A percentile compares a stretch with the other conserved stretches of the same genome.
These are phyloP conservation scores for Eristalis intricaria DNA, from an alignment of 2,888 invertebrate species.

Conservation along the genomic window DNA sequence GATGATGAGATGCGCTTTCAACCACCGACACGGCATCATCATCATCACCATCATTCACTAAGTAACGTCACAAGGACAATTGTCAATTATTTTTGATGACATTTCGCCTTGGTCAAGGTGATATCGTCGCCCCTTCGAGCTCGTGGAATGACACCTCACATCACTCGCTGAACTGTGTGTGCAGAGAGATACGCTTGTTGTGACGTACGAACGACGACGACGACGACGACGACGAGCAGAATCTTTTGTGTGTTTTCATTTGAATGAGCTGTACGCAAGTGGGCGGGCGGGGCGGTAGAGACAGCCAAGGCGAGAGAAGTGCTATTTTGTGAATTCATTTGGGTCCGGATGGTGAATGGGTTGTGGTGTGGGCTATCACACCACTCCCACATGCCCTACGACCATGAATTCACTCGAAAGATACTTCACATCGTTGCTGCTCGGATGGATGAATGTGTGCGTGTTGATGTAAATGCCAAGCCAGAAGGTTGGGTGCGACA, in stretches of 20 bases:
- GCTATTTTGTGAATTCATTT: conserved; percentile 1
- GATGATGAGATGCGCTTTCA: background rate
- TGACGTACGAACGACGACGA: background rate
- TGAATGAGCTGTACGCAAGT: background rate
- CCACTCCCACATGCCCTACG: conserved; percentile 16
- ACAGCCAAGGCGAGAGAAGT: background rate
- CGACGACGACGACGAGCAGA: no score
- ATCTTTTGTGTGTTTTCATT: conserved; percentile 1
- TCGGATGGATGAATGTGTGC: background rate
- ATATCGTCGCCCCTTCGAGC: background rate
- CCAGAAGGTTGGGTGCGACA: background rate
- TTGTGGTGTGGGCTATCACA: background rate
- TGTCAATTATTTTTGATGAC: conserved; percentile 64
- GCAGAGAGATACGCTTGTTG: no score
- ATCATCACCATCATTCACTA: background rate
- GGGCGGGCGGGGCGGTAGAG: background rate
- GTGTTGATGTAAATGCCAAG: background rate
- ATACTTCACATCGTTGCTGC: conserved; percentile 23
- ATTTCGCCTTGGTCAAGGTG: conserved; percentile 53
- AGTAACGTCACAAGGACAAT: conserved; percentile 49
- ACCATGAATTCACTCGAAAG: conserved; percentile 54
- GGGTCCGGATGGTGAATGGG: background rate
- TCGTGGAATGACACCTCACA: background rate
- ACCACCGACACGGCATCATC: background rate
- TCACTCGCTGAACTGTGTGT: background rate